Conservation (phyloP, 2,113 vertebrate species). For the Hippocampus zosterae region DNA sequence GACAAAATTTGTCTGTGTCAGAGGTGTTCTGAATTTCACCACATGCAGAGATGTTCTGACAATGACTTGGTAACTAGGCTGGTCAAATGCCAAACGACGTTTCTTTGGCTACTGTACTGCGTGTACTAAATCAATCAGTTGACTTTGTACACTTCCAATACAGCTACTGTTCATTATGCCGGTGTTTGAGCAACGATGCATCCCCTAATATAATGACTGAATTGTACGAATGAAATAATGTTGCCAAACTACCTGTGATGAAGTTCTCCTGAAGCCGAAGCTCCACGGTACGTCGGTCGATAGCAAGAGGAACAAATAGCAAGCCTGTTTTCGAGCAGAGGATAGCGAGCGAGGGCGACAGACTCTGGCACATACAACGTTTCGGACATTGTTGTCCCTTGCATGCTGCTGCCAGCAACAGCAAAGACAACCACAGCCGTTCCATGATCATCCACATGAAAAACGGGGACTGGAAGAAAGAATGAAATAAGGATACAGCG, state of each 20-base stretch:
- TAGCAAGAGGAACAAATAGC: constrained; percentile 86
- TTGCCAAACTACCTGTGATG: constrained; percentile 71
- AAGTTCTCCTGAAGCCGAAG: constrained; percentile 92
- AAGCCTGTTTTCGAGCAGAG: constrained; percentile 91
- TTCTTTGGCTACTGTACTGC: not conserved
- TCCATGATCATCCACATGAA: constrained; percentile 76
- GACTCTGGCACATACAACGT: constrained; percentile 89
- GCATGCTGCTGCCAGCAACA: constrained; percentile 73
- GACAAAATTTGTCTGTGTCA: no score
- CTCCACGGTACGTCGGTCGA: constrained; percentile 89
- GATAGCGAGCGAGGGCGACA: constrained; percentile 87
- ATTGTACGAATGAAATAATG: not conserved
- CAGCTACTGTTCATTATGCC: not conserved
- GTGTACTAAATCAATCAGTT: not conserved
- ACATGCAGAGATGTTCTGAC: no score
- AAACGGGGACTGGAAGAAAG: constrained; percentile 60
- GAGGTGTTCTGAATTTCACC: no score
- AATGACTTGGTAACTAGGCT: no score
- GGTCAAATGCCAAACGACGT: not conserved
- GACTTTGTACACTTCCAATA: not conserved
- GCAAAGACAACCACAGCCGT: constrained; percentile 73
- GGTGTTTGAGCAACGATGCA: not conserved
- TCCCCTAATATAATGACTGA: not conserved
- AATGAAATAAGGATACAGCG: constrained; percentile 16
- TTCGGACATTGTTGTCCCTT: constrained; percentile 83